phyloP scores from a whole-genome alignment of 2,113 vertebrate species.

The Galbula dea region DNA sequence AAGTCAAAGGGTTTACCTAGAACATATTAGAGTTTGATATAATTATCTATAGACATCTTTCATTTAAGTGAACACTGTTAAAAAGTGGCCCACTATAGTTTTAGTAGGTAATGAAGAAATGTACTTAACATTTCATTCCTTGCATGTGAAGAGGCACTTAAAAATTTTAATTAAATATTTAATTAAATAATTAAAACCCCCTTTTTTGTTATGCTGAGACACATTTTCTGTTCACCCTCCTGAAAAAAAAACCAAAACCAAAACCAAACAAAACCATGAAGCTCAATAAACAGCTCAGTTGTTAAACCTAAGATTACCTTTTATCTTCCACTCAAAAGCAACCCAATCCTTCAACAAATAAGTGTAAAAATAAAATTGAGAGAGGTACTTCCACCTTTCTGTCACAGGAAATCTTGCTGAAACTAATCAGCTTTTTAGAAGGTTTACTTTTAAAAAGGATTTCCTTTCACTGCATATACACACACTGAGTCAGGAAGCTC shows the following conservation, averaged over 20 bases:
- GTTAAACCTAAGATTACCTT: neutral
- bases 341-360: neutral
- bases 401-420: constrained; percentile 9
- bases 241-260: neutral
- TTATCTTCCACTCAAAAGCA: neutral
- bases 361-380: neutral
- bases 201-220: neutral
- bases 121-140: constrained; percentile 31
- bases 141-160: neutral
- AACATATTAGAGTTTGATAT: neutral
- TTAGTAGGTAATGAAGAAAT: neutral
- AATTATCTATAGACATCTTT: neutral
- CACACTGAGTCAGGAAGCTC: constrained; percentile 64
- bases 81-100: neutral
- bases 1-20: neutral
- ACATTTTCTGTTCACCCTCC: constrained; percentile 20
- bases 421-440: constrained; percentile 49
- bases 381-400: neutral
- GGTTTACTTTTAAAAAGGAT: constrained; percentile 62
- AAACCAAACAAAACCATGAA: neutral
- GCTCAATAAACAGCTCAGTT: neutral
- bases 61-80: neutral
- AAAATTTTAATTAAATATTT: too few species aligned
- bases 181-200: too few species aligned
- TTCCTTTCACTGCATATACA: constrained; percentile 45